Conservation (phyloP, 2,797 vertebrate genomes). For the Melanotaenia parkinsoni region DNA sequence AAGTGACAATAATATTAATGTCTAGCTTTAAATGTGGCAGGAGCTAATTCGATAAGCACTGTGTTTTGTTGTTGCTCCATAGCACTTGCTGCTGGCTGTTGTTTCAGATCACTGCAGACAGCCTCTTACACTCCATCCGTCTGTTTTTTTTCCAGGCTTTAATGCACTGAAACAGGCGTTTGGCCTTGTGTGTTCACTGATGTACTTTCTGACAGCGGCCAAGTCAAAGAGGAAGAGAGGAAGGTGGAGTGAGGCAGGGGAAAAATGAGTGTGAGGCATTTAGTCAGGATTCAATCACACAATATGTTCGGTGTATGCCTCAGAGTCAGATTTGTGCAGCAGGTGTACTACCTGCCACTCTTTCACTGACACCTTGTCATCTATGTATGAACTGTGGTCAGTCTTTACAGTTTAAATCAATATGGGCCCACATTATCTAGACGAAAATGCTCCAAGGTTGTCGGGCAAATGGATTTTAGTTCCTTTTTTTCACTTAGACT, state of each 20-base stretch:
- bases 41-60: constrained; percentile 38
- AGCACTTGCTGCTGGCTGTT: constrained; percentile 32
- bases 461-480: constrained; percentile 40
- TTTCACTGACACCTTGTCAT: constrained; percentile 48
- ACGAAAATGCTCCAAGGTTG: constrained; percentile 41
- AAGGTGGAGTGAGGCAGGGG: neutral
- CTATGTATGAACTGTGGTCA: constrained; percentile 48
- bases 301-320: constrained; percentile 4
- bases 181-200: constrained; percentile 34
- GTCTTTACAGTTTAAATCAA: constrained; percentile 55
- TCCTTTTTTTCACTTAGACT: constrained; percentile 18
- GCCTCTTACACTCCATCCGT: constrained; percentile 33
- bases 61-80: constrained; percentile 24
- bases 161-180: constrained; percentile 34
- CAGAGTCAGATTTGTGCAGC: constrained; percentile 33
- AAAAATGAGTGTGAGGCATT: constrained; percentile 20
- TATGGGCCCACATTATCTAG: constrained; percentile 50
- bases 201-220: constrained; percentile 38
- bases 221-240: constrained; percentile 30
- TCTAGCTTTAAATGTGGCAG: constrained; percentile 19
- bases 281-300: constrained; percentile 42
- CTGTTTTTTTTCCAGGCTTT: constrained; percentile 47
- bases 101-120: constrained; percentile 35
- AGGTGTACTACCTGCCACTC: constrained; percentile 31
- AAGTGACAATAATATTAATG: constrained; percentile 23